Conservation (phyloP, 2,888 invertebrate genomes). For the Dasypolia templi region DNA sequence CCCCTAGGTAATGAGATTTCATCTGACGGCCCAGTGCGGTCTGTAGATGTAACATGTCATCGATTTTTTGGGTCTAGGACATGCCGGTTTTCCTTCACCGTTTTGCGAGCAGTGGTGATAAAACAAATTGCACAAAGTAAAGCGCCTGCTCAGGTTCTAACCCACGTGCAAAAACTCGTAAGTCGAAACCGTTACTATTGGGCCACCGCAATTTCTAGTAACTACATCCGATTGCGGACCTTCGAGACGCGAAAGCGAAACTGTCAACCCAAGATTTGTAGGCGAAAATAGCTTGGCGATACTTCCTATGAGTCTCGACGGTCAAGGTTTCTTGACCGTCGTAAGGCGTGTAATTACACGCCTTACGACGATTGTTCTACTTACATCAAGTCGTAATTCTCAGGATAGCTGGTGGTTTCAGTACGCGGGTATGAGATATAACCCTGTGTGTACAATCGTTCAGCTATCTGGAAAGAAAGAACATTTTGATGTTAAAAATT, state of each 20-base stretch:
- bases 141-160: not conserved
- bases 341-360: not conserved
- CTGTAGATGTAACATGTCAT: not conserved
- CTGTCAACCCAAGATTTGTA: not conserved
- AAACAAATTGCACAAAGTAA: not conserved
- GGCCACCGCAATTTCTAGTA: not conserved
- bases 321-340: too few relatives aligned
- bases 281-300: not conserved
- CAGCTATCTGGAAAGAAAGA: slow-evolving; percentile 84
- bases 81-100: not conserved
- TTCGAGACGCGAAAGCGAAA: not conserved
- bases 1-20: too few relatives aligned
- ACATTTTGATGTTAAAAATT: not conserved
- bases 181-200: not conserved
- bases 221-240: not conserved
- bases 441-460: slow-evolving; percentile 98
- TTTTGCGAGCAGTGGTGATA: not conserved
- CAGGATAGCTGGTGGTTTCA: slow-evolving; percentile 98
- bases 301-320: not conserved
- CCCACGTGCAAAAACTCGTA: not conserved
- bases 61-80: too few relatives aligned
- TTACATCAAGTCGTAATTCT: slow-evolving; percentile 97
- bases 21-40: not conserved
- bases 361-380: slow-evolving; percentile 40
- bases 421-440: slow-evolving; percentile 99